These are phyloP conservation scores for Pollicipes pollicipes DNA, from an alignment of 1,140 invertebrate species.

Conservation along the genomic window DNA sequence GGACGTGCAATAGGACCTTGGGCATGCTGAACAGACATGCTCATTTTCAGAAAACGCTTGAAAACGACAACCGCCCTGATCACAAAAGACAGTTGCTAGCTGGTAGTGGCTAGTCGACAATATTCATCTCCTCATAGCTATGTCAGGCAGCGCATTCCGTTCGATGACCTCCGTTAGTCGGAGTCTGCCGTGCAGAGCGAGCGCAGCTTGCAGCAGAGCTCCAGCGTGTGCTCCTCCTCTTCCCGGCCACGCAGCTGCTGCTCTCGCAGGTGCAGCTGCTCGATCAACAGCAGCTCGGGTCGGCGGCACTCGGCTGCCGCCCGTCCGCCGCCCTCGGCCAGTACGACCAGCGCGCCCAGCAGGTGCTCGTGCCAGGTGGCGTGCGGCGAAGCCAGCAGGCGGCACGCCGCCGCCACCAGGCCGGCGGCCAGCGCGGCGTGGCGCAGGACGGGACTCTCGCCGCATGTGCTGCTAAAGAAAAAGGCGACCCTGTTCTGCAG, in stretches of 20 bases:
- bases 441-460: background rate
- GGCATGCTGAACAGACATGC: too few relatives aligned
- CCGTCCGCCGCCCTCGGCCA: background rate
- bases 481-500: conserved; percentile 1
- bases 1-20: too few relatives aligned
- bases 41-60: too few relatives aligned
- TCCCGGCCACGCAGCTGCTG: background rate
- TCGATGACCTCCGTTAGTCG: too few relatives aligned
- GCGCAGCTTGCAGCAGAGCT: background rate
- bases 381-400: background rate
- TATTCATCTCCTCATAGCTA: too few relatives aligned
- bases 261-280: background rate
- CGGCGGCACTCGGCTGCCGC: background rate
- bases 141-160: too few relatives aligned
- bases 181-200: too few relatives aligned
- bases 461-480: background rate
- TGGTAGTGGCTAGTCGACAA: too few relatives aligned
- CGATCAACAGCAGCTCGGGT: background rate
- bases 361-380: background rate
- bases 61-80: too few relatives aligned
- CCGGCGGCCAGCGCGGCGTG: background rate
- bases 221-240: background rate
- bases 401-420: background rate
- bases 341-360: background rate
- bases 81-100: too few relatives aligned